Evolutionary conservation across 2,888 invertebrate genomes (phyloP).

Genomic region (Lissonota sp.): DNA sequence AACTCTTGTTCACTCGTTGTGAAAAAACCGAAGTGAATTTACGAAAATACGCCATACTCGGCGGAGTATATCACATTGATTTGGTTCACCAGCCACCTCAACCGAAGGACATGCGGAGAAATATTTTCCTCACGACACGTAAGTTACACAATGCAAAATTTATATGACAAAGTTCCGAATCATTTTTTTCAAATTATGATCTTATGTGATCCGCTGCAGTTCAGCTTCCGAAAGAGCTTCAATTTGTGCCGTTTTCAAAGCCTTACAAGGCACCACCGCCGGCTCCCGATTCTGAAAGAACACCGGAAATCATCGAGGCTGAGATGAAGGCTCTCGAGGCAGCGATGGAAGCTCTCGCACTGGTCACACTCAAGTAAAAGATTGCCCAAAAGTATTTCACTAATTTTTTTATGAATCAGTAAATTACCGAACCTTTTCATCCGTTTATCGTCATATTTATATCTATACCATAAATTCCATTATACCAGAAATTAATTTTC

Average conservation of each 20-base stretch:
- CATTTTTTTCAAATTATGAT: constrained; percentile 4
- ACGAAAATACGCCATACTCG: constrained; percentile 90
- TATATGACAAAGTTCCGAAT: background rate
- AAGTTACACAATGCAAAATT: constrained; percentile 81
- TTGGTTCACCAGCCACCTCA: constrained; percentile 92
- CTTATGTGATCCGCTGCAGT: constrained; percentile 82
- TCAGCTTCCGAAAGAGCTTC: constrained; percentile 86
- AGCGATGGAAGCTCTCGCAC: constrained; percentile 90
- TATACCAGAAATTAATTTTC: too few species aligned
- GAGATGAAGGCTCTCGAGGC: constrained; percentile 90
- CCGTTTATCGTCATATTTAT: too few species aligned
- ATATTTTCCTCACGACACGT: constrained; percentile 86
- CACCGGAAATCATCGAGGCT: constrained; percentile 92
- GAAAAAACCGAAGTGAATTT: constrained; percentile 87
- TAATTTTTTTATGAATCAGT: background rate
- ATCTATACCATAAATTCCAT: too few species aligned
- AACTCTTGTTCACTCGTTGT: constrained; percentile 75
- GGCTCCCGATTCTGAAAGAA: constrained; percentile 87
- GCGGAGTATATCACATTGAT: constrained; percentile 91
- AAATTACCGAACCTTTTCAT: too few species aligned
- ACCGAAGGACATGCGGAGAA: constrained; percentile 86
- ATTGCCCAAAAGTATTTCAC: background rate
- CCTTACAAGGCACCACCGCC: constrained; percentile 89
- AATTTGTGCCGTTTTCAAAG: constrained; percentile 87
- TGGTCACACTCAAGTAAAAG: constrained; percentile 88